Base-by-base conservation (phyloP, 2,113 vertebrate species). In the Salminus brasiliensis region DNA sequence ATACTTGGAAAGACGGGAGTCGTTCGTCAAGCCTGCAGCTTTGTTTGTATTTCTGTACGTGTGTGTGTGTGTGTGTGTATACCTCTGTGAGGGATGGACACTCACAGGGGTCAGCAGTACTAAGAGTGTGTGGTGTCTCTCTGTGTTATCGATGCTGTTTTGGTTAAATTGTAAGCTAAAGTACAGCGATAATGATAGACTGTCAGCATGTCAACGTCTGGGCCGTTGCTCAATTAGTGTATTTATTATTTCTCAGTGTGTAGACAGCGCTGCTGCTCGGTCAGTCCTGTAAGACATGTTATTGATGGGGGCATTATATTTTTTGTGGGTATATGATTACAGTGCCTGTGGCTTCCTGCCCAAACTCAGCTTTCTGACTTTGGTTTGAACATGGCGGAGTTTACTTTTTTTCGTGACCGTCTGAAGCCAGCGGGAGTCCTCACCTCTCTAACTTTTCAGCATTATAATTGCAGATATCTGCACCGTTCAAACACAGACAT, bases 401-500 rank as follows among this genome's bases (percentile, higher is more conserved):
- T 23, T 49, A 11, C 45, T 32, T 49, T 32, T 18, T 10, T 34
- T 16, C 18, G 45, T 71, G 45, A 70, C 9, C 21, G 43, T 1
- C 0, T 13, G 9, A 10, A 69, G 30, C 9, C 45, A n/a, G 29
- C 45, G 11, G 66, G 27, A 30, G 67, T 30, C 7, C 49, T n/a
- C 47, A 25, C 11, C 32, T 4, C 29, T 16, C 10, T 25, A 21
- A 36, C 30, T 25, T 43, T 57, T 69, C 65, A 45, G 25, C 39
- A 34, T 47, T 69, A 43, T 25, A 69, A 59, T 57, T 77, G 49
- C 36, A 32, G 45, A 57, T 23, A 34, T 43, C 76, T 43, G 13
- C 66, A 47, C 66, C 27, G 1, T 55, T 43, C 76, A 39, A 2
- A 36, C 36, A 70, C 21, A 69, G 23, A 13, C 68, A 71, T 16